Conservation (phyloP, 2,113 vertebrate species). For the Puffinus mauretanicus region DNA sequence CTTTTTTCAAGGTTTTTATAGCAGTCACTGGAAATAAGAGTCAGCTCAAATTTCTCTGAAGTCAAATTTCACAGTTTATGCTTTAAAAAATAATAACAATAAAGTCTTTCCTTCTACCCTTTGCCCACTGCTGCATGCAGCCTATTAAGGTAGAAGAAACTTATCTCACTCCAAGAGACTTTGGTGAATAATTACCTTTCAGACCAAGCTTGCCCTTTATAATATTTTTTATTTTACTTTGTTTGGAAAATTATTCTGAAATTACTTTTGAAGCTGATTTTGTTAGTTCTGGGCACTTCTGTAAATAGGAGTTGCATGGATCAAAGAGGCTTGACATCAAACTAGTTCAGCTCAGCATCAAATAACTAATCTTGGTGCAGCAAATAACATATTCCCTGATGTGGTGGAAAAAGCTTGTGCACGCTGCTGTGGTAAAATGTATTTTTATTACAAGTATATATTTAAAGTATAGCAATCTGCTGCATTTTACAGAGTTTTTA, state of each 20-base stretch:
- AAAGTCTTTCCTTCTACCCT: neutral
- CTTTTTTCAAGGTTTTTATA: neutral
- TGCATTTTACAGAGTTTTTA: neutral
- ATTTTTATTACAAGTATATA: neutral
- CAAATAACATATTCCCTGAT: neutral
- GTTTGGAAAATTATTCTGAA: neutral
- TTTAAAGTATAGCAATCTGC: neutral
- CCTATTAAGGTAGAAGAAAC: neutral
- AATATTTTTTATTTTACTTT: neutral
- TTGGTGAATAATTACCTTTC: neutral
- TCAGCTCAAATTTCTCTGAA: neutral
- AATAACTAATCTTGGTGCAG: neutral
- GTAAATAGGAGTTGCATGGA: neutral
- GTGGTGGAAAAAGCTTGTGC: neutral
- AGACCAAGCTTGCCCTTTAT: neutral
- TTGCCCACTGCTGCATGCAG: neutral
- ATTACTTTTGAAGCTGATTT: constrained; percentile 17
- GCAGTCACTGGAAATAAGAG: neutral
- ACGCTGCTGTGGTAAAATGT: neutral
- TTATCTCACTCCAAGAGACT: neutral
- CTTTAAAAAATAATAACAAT: neutral
- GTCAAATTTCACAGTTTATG: neutral
- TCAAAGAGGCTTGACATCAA: neutral
- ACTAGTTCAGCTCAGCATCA: neutral
- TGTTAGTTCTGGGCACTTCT: neutral